Evolutionary conservation across 2,797 vertebrate species (phyloP), one percentile per base, ranked within the genome.

Genomic region (Smutsia temminckii): DNA sequence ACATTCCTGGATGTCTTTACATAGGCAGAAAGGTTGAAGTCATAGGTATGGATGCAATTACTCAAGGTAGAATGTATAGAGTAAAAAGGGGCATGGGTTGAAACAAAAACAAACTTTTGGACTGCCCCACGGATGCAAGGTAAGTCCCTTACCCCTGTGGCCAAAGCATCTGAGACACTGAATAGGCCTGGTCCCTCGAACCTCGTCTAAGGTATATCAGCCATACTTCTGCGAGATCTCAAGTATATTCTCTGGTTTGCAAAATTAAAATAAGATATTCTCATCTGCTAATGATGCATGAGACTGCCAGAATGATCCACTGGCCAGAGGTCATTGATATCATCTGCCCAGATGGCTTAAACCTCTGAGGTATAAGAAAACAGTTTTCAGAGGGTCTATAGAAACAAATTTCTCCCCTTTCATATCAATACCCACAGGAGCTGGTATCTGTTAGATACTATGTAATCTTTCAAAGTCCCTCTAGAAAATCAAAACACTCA

Each of bases 391-490:
- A 53, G 68, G 64, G 18, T 8, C 59, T 64, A 29, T 20, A 49
- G 21, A 94, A 91, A 46, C 34, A 80, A 55, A 63, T 71, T 37
- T 86, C 20, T 93, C 51, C 21, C 40, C 90, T 95, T 96, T 79
- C 66, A 77, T 85, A 29, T 53, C 25, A 91, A 40, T 93, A 55
- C 21, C 57, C 66, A 37, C 27, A 91, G 68, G 92, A 95, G 5
- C 13, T 66, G 12, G 11, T 92, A 71, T 94, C 74, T 83, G 11
- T 87, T 75, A 95, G 53, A 79, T 84, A 57, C 21, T 66, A 14
- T 29, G 46, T 69, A 79, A 49, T 91, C 87, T 93, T 92, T 95
- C 23, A 89, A 89, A 93, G 27, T 89, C 91, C 14, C 75, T 89
- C 79, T 93, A 42, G 69, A 87, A 95, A 96, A 80, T 69, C 71